Percentiles rank a stretch among this genome's conserved stretches.
Conservation (phyloP, 2,113 vertebrate species). For the Ptychochromis oligacanthus region DNA sequence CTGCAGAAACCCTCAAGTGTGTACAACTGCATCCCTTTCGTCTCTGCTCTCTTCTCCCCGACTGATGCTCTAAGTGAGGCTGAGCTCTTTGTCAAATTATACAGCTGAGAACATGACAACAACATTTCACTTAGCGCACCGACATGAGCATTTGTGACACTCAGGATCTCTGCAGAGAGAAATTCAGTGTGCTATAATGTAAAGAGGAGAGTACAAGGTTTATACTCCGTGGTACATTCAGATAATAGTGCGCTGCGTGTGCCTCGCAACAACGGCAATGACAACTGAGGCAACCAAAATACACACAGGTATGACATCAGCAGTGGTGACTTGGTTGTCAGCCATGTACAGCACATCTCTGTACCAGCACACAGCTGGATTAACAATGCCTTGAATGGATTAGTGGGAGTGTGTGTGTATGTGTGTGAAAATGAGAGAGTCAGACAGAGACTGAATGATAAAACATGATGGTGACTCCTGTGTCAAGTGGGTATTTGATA, state of each 20-base stretch:
- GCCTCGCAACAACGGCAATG: neutral
- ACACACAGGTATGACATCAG: constrained; percentile 43
- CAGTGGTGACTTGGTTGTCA: constrained; percentile 33
- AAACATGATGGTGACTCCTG: constrained; percentile 40
- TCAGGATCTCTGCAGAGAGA: constrained; percentile 6
- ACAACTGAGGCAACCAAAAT: neutral
- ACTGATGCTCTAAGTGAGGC: constrained; percentile 13
- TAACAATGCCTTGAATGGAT: constrained; percentile 68
- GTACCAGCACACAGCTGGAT: constrained; percentile 59
- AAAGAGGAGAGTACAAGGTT: constrained; percentile 19
- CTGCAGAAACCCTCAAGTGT: constrained; percentile 17
- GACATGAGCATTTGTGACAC: constrained; percentile 13
- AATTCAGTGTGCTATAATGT: constrained; percentile 1
- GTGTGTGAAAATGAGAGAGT: constrained; percentile 18
- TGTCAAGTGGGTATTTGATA: constrained; percentile 65
- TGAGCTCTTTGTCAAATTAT: constrained; percentile 26
- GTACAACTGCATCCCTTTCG: neutral
- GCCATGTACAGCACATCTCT: constrained; percentile 43
- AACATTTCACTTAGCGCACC: neutral
- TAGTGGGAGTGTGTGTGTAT: constrained; percentile 40
- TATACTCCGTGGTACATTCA: neutral
- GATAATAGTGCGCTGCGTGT: neutral
- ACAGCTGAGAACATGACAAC: constrained; percentile 32
- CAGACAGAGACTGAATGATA: constrained; percentile 38
- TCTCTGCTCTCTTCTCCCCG: neutral